phyloP scores from a whole-genome alignment of 53 echinoderm and acorn worm genomes.

The Patiria pectinifera region DNA sequence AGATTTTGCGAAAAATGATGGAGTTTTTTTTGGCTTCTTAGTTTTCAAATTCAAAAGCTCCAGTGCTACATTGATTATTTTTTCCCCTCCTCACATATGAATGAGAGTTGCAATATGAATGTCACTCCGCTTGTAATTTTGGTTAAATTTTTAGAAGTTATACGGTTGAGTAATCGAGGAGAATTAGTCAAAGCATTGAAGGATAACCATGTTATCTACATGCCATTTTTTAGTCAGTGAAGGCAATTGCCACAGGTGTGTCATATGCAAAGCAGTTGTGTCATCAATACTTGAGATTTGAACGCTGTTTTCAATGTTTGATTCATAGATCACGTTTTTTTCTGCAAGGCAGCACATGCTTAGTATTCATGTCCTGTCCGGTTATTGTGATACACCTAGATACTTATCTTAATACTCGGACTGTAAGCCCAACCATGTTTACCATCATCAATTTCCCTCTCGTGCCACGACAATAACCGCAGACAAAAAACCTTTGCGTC shows the following conservation, averaged over 20 bases:
- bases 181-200: too few species aligned
- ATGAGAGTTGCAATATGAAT: too few species aligned
- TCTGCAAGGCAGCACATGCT: background rate
- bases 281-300: background rate
- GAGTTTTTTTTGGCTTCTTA: too few species aligned
- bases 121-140: too few species aligned
- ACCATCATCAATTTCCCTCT: conserved; percentile 1
- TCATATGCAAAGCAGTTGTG: background rate
- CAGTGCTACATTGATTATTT: too few species aligned
- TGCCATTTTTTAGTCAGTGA: background rate
- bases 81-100: too few species aligned
- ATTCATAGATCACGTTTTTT: background rate
- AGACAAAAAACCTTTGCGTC: background rate
- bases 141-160: too few species aligned
- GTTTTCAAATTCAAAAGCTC: too few species aligned
- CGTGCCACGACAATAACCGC: conserved; percentile 23
- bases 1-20: too few species aligned
- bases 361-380: background rate
- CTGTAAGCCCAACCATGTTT: conserved; percentile 21
- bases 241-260: background rate
- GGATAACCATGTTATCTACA: too few species aligned
- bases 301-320: background rate
- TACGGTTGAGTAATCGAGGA: too few species aligned
- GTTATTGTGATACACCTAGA: conserved; percentile 5
- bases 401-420: background rate